These are phyloP conservation scores for Tor tambroides DNA, from an alignment of 2,113 vertebrate species.

Conservation along the genomic window DNA sequence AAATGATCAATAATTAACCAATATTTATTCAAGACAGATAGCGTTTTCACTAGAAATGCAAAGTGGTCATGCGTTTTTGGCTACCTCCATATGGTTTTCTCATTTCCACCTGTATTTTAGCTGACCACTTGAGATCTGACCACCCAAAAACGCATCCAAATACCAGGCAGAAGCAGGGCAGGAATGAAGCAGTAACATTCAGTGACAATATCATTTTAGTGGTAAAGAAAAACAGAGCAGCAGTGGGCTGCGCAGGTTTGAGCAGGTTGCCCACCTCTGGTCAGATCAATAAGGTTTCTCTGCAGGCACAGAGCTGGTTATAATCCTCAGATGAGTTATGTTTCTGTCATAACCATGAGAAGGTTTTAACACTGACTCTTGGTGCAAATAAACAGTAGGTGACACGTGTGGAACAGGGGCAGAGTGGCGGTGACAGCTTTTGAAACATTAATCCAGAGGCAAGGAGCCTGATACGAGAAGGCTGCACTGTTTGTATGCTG, in stretches of 20 bases:
- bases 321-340: conserved; percentile 78
- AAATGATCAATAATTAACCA: too few relatives aligned
- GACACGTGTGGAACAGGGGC: conserved; percentile 69
- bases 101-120: not conserved
- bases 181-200: not conserved
- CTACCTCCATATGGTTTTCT: not conserved
- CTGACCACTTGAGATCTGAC: not conserved
- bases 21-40: too few relatives aligned
- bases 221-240: conserved; percentile 28
- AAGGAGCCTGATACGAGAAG: conserved; percentile 53
- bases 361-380: conserved; percentile 84
- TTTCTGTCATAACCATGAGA: conserved; percentile 82
- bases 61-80: not conserved
- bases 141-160: not conserved
- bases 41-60: not conserved
- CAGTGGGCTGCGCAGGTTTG: conserved; percentile 54
- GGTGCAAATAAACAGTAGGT: conserved; percentile 83
- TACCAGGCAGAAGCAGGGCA: not conserved
- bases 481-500: conserved; percentile 21
- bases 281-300: conserved; percentile 81
- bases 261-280: conserved; percentile 69
- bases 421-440: conserved; percentile 79
- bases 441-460: conserved; percentile 81
- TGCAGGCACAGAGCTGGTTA: conserved; percentile 15
- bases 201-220: not conserved